phyloP scores from a whole-genome alignment of 1,140 invertebrate genomes.

The Drosophila novamexicana region DNA sequence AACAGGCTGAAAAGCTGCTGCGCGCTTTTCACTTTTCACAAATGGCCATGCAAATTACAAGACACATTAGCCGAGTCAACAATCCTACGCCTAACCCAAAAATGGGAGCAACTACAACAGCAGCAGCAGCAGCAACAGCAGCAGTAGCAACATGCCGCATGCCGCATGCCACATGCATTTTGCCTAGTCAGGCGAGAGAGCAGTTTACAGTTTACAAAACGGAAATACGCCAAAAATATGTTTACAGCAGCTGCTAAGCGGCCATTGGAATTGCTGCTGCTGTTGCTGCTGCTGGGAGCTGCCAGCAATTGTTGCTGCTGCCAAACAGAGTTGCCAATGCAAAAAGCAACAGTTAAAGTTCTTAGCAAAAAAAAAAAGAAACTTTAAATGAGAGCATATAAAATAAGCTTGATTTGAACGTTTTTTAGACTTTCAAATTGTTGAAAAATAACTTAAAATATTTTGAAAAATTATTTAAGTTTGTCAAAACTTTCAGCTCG shows the following conservation, averaged over 20 bases:
- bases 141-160: conserved; percentile 23
- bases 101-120: conserved; percentile 68
- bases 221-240: conserved; percentile 75
- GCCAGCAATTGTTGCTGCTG: conserved; percentile 12
- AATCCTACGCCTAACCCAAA: conserved; percentile 78
- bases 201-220: conserved; percentile 64
- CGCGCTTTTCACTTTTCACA: conserved; percentile 77
- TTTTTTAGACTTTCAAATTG: too few relatives aligned
- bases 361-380: neutral
- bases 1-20: conserved; percentile 23
- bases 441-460: too few relatives aligned
- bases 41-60: conserved; percentile 83
- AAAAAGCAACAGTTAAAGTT: neutral
- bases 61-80: conserved; percentile 75
- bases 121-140: conserved; percentile 19
- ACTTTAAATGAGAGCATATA: neutral
- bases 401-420: neutral
- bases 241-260: conserved; percentile 67
- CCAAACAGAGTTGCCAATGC: conserved; percentile 13
- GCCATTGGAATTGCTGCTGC: conserved; percentile 48
- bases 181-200: conserved; percentile 28
- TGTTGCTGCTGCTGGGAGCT: conserved; percentile 2
- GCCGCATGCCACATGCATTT: conserved; percentile 38
- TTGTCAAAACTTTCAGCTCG: too few relatives aligned
- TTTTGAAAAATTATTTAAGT: too few relatives aligned